Conservation (phyloP, 2,113 vertebrate genomes). For the Regulus satrapa region DNA sequence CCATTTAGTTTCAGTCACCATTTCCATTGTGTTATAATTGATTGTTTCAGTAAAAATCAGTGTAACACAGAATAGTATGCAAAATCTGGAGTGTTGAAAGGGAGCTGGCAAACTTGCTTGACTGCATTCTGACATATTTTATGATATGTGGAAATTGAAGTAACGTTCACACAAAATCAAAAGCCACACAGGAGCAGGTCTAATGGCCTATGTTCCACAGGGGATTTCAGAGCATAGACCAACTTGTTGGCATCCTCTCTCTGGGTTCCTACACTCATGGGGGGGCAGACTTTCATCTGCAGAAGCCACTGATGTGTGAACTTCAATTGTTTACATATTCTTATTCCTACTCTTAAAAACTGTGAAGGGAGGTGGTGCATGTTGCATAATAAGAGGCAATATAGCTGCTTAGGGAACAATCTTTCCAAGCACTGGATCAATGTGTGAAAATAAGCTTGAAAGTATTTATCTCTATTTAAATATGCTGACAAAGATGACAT, state of each 20-base stretch:
- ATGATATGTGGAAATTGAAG: neutral
- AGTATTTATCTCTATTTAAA: neutral
- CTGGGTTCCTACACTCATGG: neutral
- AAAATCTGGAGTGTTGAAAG: neutral
- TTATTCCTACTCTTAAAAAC: neutral
- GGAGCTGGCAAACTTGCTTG: neutral
- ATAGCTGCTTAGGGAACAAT: neutral
- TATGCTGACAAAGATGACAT: neutral
- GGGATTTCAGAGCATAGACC: neutral
- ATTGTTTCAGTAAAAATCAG: neutral
- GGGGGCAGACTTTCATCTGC: neutral
- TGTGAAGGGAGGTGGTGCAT: neutral
- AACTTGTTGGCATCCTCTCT: neutral
- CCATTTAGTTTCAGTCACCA: neutral
- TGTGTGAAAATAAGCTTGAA: neutral
- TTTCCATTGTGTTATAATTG: neutral
- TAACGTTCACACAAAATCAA: neutral
- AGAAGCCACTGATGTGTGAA: fast-evolving
- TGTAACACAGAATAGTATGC: neutral
- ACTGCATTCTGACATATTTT: neutral
- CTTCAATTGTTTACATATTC: neutral
- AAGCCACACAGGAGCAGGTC: neutral
- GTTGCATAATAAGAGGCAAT: neutral
- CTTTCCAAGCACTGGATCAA: neutral
- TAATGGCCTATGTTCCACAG: neutral